Conservation (phyloP, 2,797 vertebrate species). For the Anolis apletophallus region DNA sequence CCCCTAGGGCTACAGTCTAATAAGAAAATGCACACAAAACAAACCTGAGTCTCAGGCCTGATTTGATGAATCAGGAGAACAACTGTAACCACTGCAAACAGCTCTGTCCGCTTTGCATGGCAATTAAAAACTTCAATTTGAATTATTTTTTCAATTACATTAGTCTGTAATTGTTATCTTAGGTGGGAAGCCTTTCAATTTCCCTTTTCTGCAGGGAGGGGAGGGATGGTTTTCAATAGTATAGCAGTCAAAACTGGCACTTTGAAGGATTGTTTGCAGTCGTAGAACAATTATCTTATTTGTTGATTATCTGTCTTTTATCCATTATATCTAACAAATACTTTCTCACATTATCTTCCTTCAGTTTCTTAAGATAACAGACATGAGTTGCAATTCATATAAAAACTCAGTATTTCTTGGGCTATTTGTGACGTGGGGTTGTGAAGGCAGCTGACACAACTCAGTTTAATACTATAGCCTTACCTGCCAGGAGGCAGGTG, state of each 20-base stretch:
- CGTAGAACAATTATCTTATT: too few species aligned
- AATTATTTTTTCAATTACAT: conserved; percentile 82
- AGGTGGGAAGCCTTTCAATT: conserved; percentile 65
- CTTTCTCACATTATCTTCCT: background rate
- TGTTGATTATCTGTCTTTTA: too few species aligned
- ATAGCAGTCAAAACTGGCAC: fast-evolving
- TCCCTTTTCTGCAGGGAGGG: conserved; percentile 5
- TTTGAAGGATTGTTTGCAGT: background rate
- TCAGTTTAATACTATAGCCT: too few species aligned
- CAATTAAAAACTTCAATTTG: conserved; percentile 79
- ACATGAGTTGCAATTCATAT: background rate
- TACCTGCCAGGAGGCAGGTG: too few species aligned
- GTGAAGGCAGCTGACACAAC: background rate
- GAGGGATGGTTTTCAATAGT: conserved; percentile 1
- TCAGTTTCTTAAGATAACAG: background rate
- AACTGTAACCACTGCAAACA: conserved; percentile 58
- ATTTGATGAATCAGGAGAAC: conserved; percentile 65
- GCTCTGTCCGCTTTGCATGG: conserved; percentile 70
- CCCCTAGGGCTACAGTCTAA: conserved; percentile 68
- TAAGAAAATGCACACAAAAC: conserved; percentile 41
- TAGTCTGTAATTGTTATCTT: conserved; percentile 77
- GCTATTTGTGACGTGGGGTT: background rate
- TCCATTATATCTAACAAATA: background rate
- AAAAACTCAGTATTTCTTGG: background rate
- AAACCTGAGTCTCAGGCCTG: conserved; percentile 67